Conservation (phyloP, 2,113 vertebrate genomes). For the Serinus canaria region DNA sequence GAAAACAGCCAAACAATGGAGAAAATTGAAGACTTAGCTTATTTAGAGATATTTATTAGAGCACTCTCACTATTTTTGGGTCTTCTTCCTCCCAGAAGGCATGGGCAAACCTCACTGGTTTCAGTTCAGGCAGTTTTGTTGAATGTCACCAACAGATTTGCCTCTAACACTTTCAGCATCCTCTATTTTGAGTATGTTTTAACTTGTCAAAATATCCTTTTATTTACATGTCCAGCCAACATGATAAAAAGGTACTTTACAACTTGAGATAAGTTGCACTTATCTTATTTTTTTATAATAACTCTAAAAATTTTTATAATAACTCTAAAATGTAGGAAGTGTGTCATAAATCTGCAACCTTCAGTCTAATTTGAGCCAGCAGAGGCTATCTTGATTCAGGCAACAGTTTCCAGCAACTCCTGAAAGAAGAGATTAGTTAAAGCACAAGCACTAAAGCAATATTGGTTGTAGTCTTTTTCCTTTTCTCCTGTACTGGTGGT, state of each 20-base stretch:
- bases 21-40: neutral
- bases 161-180: neutral
- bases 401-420: neutral
- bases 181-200: neutral
- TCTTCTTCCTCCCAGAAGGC: conserved; percentile 1
- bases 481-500: neutral
- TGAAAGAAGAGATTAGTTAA: neutral
- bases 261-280: neutral
- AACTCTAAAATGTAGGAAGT: neutral
- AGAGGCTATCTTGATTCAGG: neutral
- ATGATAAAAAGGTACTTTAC: neutral
- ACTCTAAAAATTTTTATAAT: neutral
- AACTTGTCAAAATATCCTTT: neutral
- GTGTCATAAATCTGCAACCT: neutral
- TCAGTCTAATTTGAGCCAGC: neutral
- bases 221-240: neutral
- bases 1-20: neutral
- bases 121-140: neutral
- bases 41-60: neutral
- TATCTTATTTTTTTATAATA: neutral
- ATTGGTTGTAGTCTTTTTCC: neutral
- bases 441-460: neutral
- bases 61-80: neutral
- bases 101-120: neutral
- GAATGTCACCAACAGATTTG: neutral